Evolutionary conservation across 2,797 vertebrate genomes (phyloP).

Genomic region (Ciconia nigra): DNA sequence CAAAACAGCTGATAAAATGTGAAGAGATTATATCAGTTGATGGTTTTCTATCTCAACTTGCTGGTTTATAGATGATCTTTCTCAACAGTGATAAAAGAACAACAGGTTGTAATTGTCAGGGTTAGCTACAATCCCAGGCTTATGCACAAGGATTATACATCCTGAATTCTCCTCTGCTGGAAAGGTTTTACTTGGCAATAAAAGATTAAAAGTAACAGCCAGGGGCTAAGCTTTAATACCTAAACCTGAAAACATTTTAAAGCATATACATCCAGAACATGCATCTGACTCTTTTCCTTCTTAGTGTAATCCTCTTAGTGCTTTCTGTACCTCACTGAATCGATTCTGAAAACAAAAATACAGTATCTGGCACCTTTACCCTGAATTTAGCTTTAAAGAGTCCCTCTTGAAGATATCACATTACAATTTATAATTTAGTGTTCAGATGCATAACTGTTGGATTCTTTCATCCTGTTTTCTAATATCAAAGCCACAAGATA

Average conservation of each 20-base stretch:
- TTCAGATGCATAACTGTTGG: background rate
- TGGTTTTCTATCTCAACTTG: background rate
- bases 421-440: background rate
- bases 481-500: background rate
- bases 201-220: constrained; percentile 68
- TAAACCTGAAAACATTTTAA: constrained; percentile 54
- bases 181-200: constrained; percentile 71
- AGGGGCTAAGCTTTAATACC: constrained; percentile 67
- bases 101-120: constrained; percentile 72
- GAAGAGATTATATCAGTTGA: background rate
- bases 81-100: constrained; percentile 68
- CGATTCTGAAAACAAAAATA: constrained; percentile 39
- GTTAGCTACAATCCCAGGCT: constrained; percentile 63
- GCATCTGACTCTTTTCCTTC: constrained; percentile 26
- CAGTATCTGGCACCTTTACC: background rate
- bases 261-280: constrained; percentile 8
- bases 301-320: constrained; percentile 75
- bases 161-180: constrained; percentile 72
- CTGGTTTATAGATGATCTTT: constrained; percentile 2
- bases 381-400: constrained; percentile 20
- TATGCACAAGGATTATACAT: constrained; percentile 63
- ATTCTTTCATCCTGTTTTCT: background rate
- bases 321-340: constrained; percentile 52
- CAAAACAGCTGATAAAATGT: background rate
- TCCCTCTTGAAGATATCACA: background rate